Evolutionary conservation across 2,113 vertebrate genomes (phyloP), one percentile per base, ranked within the genome.

Genomic region (Uria lomvia): DNA sequence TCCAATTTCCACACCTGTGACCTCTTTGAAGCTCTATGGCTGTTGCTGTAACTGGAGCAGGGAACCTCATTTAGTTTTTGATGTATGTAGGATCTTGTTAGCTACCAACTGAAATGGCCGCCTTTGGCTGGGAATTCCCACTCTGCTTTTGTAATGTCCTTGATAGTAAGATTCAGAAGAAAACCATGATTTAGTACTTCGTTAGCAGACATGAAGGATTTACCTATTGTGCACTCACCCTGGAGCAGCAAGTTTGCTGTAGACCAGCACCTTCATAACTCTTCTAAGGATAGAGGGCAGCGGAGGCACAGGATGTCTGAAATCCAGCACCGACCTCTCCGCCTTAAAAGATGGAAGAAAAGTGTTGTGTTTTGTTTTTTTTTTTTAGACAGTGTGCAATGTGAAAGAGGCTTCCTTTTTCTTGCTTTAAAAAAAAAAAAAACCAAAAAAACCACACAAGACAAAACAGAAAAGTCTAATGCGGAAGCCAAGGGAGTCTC

Each of bases 1-100:
- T 97, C 68, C 76, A 94, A 29, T 92, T 95, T 95, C 91, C 86
- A 96, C 97, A 97, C 89, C 97, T 96, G 94, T 89, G 80, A 97
- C 95, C 91, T 91, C 94, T 97, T 91, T 96, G 95, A 97, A 95
- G 96, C 92, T 95, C 74, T 66, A 12, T 26, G 34, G 43, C 47
- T 92, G 72, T 50, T 96, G 79, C 66, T 82, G 62, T 88, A 95
- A 95, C 80, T 76, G 84, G 20, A 91, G 77, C 60, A 76, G 73
- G 70, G 73, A 95, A 73, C 40, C 62, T 92, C 38, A 63, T 75
- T 92, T 84, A 42, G 67, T 92, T 95, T 95, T 75, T 94, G 17
- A 87, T 89, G 56, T 94, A 62, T 94, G 52, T n/a, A 91, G 68
- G 73, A 94, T 92, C 88, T 94, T 81, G 63, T 89, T 91, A 85